Conservation (phyloP, 1,140 invertebrate genomes). For the Brachionus paranguensis region DNA sequence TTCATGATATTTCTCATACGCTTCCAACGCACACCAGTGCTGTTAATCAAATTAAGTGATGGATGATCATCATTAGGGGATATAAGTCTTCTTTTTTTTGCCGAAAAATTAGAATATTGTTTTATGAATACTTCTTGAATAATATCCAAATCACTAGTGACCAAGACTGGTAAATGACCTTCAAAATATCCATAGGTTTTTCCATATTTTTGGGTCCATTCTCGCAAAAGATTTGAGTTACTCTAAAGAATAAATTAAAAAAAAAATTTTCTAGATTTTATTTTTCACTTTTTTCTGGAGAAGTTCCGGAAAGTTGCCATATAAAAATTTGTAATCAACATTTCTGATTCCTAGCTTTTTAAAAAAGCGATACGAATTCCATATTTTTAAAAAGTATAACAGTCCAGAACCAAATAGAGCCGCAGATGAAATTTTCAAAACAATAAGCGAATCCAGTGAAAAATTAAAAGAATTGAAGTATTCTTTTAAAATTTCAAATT, state of each 20-base stretch:
- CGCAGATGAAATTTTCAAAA: neutral
- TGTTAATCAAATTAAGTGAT: neutral
- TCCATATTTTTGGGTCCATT: conserved; percentile 54
- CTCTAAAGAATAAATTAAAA: neutral
- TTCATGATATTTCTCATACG: conserved; percentile 59
- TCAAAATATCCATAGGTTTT: conserved; percentile 54
- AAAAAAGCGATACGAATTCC: conserved; percentile 9
- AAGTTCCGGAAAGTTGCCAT: neutral
- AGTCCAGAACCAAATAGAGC: neutral
- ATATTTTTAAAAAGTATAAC: neutral
- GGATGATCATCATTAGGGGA: neutral
- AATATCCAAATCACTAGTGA: conserved; percentile 53
- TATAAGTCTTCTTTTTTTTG: conserved; percentile 48
- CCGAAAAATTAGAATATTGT: conserved; percentile 56
- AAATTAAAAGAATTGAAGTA: neutral
- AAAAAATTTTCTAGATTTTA: neutral
- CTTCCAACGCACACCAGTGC: conserved; percentile 55
- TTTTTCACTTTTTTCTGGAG: neutral
- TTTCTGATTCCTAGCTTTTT: neutral
- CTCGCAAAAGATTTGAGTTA: conserved; percentile 5
- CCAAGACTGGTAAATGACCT: conserved; percentile 53
- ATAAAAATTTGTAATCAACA: neutral
- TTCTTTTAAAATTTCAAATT: neutral
- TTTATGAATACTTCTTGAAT: conserved; percentile 55
- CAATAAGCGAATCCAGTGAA: neutral